Evolutionary conservation across 1,140 invertebrate species (phyloP), one percentile per base, ranked within the genome.

Genomic region (Chelonus insularis): DNA sequence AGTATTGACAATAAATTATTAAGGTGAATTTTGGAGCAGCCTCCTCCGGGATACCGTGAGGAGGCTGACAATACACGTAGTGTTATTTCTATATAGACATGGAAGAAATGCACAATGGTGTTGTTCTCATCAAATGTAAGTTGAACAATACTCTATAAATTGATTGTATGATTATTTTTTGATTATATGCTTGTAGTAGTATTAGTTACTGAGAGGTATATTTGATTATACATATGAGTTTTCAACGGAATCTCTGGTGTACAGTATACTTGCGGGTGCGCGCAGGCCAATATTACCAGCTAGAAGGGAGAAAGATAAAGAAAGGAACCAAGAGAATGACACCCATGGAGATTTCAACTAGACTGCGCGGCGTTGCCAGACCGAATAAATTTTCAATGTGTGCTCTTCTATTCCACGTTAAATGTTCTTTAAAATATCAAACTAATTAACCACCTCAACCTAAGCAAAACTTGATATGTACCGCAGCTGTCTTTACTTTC

Each of bases 51-150:
- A 25, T 43, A 52, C 29, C 58, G 25, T 23, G 51, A 21, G 39
- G 41, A 21, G 55, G 56, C 57, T 63, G 34, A 50, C 43, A 25
- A 25, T 48, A 55, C 37, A 16, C 16, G 20, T n/a, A 14, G 25
- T 12, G 11, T 4, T 36, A 6, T n/a, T 16, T 36, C 16, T 16
- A 18, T 37, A 52, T 51, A 57, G 21, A 65, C 59, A 81, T 82
- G 80, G 81, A 82, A 61, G 77, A 78, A 64, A 68, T 73, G 68
- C 78, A 80, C 55, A 80, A 80, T 65, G 81, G 81, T 54, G 80
- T 82, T 68, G 75, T 82, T 41, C 72, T 82, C 48, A 82, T 82
- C 56, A 82, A 82, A 66, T 82, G 81, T 82, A 71, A 81, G 81
- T 81, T 59, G 41, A 5, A 8, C n/a, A 48, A 47, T 34, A 34